A percentile compares a stretch with the other conserved stretches of the same genome.
phyloP scores from a whole-genome alignment of 2,113 vertebrate genomes.

The Lophura nycthemera region DNA sequence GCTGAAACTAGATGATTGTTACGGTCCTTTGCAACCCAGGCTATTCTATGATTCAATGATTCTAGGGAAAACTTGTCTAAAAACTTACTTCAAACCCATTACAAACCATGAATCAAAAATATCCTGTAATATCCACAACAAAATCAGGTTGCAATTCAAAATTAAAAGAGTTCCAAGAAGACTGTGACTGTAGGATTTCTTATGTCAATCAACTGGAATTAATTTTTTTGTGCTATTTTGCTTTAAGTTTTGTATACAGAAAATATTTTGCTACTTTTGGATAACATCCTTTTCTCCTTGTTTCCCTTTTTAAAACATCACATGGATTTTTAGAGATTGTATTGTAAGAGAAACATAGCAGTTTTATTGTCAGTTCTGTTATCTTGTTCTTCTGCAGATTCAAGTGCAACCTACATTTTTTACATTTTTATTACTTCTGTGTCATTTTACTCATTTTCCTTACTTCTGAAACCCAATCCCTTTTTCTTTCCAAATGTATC shows the following conservation, averaged over 20 bases:
- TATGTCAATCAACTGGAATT: neutral
- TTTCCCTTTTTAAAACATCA: neutral
- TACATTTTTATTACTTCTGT: neutral
- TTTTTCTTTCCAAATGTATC: neutral
- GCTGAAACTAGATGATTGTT: no score
- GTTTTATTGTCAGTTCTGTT: neutral
- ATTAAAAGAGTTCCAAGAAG: neutral
- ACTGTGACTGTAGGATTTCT: neutral
- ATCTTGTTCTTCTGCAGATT: neutral
- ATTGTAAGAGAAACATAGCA: neutral
- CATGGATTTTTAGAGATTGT: neutral
- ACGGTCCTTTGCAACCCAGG: no score
- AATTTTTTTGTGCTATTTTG: neutral
- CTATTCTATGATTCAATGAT: no score
- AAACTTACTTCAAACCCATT: neutral
- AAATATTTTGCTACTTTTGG: neutral
- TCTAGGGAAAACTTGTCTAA: neutral
- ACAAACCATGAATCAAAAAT: neutral
- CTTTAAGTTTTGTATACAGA: neutral
- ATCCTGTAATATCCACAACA: neutral
- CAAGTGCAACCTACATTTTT: neutral
- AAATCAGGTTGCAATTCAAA: neutral
- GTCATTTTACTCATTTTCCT: neutral
- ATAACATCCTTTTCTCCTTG: neutral
- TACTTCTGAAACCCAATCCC: neutral